Conservation (phyloP, 2,888 invertebrate species). For the Schrankia costaestrigalis region DNA sequence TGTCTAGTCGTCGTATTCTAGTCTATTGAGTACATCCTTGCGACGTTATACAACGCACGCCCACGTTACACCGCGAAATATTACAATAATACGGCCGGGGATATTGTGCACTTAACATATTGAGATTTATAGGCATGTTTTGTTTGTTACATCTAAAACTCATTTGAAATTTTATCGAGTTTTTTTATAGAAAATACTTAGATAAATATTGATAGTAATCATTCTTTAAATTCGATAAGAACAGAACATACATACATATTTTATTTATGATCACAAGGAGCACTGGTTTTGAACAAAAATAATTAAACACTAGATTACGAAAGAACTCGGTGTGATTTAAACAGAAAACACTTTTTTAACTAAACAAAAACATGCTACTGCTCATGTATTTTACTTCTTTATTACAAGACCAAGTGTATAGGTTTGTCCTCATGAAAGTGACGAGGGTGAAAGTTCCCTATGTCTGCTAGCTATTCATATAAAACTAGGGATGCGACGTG, state of each 20-base stretch:
- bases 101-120: constrained; percentile 34
- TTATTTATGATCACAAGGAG: too few species aligned
- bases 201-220: too few species aligned
- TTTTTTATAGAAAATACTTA: constrained; percentile 12
- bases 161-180: not conserved
- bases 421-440: too few species aligned
- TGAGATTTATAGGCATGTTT: constrained; percentile 32
- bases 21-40: constrained; percentile 46
- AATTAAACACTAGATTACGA: too few species aligned
- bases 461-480: constrained; percentile 3
- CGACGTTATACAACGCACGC: constrained; percentile 43
- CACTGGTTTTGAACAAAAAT: too few species aligned
- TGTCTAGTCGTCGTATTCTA: constrained; percentile 2
- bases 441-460: constrained; percentile 3
- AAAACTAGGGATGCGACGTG: constrained; percentile 15
- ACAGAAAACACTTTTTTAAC: too few species aligned
- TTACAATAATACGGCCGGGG: constrained; percentile 13
- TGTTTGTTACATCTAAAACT: constrained; percentile 15
- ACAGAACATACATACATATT: not conserved
- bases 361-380: too few species aligned
- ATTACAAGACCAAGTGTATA: too few species aligned
- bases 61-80: constrained; percentile 46
- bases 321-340: too few species aligned
- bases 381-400: too few species aligned
- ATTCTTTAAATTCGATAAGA: too few species aligned